These are phyloP conservation scores for Steatocranus sp. DNA, from an alignment of 2,797 vertebrate species.

Conservation along the genomic window DNA sequence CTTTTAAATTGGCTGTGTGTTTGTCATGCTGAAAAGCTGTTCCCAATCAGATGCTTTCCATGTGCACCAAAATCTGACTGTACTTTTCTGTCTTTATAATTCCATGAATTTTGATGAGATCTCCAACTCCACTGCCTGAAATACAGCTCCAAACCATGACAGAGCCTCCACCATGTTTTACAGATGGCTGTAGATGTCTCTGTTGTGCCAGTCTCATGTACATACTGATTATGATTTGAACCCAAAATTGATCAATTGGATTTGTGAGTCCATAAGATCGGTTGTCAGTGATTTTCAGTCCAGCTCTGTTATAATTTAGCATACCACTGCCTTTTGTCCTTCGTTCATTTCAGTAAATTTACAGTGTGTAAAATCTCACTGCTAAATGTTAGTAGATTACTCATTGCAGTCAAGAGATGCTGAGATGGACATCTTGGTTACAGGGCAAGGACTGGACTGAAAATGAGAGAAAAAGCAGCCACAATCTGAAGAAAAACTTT, in stretches of 20 bases:
- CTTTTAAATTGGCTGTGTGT: background rate
- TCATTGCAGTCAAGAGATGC: background rate
- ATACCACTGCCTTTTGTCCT: background rate
- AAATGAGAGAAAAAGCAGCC: background rate
- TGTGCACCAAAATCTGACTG: background rate
- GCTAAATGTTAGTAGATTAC: background rate
- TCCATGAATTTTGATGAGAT: background rate
- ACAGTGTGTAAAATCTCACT: background rate
- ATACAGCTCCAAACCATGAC: background rate
- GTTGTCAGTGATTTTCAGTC: background rate
- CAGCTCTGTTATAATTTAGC: background rate
- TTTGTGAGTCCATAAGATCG: fast-evolving
- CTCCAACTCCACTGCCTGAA: background rate
- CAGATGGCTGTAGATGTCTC: background rate
- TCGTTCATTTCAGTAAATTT: background rate
- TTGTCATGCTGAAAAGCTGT: background rate
- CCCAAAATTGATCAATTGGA: background rate
- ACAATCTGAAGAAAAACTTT: background rate
- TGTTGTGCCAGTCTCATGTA: background rate
- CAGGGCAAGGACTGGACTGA: background rate
- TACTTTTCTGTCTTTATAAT: background rate
- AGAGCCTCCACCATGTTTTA: background rate
- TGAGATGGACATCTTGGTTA: background rate
- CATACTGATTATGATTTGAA: background rate
- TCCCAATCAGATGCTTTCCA: background rate